Evolutionary conservation across 2,888 invertebrate genomes (phyloP), one percentile per base, ranked within the genome.

Genomic region (Drosophila atroscutellata): DNA sequence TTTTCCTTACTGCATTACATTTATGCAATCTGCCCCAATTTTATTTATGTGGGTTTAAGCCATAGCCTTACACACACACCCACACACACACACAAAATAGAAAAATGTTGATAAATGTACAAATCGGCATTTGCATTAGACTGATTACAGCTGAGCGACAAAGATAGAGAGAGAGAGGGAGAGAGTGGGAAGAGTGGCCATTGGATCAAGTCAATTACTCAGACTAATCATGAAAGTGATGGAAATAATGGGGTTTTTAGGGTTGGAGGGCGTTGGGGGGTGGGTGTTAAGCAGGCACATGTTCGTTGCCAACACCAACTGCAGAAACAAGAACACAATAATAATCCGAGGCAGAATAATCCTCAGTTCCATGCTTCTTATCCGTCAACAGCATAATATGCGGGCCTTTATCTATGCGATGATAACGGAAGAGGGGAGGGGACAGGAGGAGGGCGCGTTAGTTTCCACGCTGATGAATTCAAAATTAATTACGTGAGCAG

Each of bases 401-500:
- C 26, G 15, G 59, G 26, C 7, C 39, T 20, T 9, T 42, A n/a
- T 39, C 56, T 39, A 20, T 28, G 15, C 13, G n/a, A 34, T 8
- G 8, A 2, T 20, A 32, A n/a, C 8, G 8, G 36, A 3, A 11
- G 52, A 15, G 15, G 26, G 30, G 7, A 15, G 9, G 18, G 0
- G n/a, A 1, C 15, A 13, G 28, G 30, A 24, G 11, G 7, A 2
- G n/a, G 13, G 28, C n/a, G 3, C 30, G 37, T 32, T 3, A 32
- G 42, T 36, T 37, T 50, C 59, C 34, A 60, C 37, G 60, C 51
- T 26, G 72, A 51, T 72, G 77, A 83, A 83, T 85, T 77, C 84
- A 82, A 81, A 86, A 86, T 84, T 86, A 86, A 85, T 85, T 86
- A 86, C 68, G 69, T 69, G 62, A 69, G 72, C 75, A 73, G 66